Conservation (phyloP, 23 tunicate species). For the Ciona savignyi region DNA sequence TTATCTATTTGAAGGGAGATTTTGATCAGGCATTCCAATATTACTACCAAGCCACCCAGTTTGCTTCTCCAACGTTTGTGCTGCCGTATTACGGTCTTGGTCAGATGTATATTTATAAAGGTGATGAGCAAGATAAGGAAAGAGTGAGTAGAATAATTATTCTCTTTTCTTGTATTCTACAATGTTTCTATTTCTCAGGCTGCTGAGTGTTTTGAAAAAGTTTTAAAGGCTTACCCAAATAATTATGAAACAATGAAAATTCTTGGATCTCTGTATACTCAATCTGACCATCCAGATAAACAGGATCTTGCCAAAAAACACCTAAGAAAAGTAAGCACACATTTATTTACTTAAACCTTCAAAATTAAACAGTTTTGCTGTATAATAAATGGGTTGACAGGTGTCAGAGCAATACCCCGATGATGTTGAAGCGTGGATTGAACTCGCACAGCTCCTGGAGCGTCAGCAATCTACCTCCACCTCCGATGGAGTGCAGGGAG, state of each 20-base stretch:
- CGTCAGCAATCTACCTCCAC: conserved; percentile 49
- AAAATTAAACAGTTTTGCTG: no score
- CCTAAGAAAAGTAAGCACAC: conserved; percentile 50
- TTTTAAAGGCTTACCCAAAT: conserved; percentile 91
- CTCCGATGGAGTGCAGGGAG: conserved; percentile 77
- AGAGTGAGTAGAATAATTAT: no score
- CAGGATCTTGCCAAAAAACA: conserved; percentile 82
- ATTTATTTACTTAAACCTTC: no score
- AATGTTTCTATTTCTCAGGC: conserved; percentile 36
- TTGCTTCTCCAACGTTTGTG: conserved; percentile 88
- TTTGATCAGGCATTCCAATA: conserved; percentile 98
- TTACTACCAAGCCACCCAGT: conserved; percentile 94
- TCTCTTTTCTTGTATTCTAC: no score
- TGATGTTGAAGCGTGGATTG: conserved; percentile 95
- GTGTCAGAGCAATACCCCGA: conserved; percentile 86
- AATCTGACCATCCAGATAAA: conserved; percentile 84
- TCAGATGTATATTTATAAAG: conserved; percentile 90
- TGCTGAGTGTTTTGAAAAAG: conserved; percentile 90
- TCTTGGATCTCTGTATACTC: conserved; percentile 84
- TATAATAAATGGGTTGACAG: conserved; percentile 7
- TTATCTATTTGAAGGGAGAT: conserved; percentile 41
- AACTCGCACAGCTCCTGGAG: conserved; percentile 92
- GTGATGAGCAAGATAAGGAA: conserved; percentile 81
- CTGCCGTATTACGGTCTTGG: conserved; percentile 93
- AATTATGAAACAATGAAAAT: conserved; percentile 98